These are phyloP conservation scores for Grantiella picta DNA, from an alignment of 2,113 vertebrate genomes.

Conservation along the genomic window DNA sequence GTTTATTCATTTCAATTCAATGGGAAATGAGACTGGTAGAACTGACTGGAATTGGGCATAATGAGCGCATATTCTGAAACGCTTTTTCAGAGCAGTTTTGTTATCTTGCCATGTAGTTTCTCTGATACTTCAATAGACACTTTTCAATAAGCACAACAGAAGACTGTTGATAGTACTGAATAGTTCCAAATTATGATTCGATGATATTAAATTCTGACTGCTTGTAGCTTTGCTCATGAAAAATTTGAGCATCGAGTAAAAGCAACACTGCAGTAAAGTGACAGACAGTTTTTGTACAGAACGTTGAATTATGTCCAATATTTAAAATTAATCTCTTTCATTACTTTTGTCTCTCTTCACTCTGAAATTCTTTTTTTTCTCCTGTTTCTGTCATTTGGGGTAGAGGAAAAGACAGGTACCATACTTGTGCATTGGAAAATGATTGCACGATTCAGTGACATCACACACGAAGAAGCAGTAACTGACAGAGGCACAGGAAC, in stretches of 20 bases:
- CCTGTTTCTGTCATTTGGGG: constrained; percentile 1
- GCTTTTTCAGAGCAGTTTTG: constrained; percentile 16
- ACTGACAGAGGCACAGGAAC: not conserved
- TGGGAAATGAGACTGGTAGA: constrained; percentile 14
- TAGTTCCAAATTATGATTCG: not conserved
- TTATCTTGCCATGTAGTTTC: constrained; percentile 8
- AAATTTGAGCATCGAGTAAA: constrained; percentile 23
- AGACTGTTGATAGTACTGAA: constrained; percentile 32
- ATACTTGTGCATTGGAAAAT: not conserved
- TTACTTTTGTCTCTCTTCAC: not conserved
- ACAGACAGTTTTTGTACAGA: not conserved
- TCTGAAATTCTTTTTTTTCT: not conserved
- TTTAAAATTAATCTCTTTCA: constrained; percentile 19
- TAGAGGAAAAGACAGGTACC: not conserved
- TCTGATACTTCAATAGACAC: constrained; percentile 12
- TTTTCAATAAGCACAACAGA: constrained; percentile 15
- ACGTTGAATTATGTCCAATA: constrained; percentile 7
- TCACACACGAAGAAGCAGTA: not conserved
- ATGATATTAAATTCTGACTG: constrained; percentile 1
- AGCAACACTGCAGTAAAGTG: not conserved
- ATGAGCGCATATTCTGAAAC: constrained; percentile 11
- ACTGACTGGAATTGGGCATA: not conserved
- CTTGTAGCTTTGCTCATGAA: not conserved
- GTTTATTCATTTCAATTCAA: not conserved
- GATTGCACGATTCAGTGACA: not conserved